Conservation (phyloP, 2,113 vertebrate genomes). For the Hipposideros armiger region DNA sequence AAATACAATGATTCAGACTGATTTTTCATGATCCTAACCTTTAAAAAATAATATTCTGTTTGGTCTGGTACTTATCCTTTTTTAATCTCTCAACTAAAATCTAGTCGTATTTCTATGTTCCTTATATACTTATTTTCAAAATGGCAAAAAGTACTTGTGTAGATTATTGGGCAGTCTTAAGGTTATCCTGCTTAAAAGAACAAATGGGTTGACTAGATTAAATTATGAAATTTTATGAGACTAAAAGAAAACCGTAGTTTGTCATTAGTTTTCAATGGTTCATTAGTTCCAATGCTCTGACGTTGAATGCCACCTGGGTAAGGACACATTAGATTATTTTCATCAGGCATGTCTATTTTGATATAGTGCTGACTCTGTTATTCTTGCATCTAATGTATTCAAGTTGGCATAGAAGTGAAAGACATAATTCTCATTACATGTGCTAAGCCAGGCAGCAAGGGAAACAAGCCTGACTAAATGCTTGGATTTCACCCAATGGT, state of each 20-base stretch:
- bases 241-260: constrained; percentile 66
- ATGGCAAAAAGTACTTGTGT: neutral
- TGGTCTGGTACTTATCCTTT: constrained; percentile 9
- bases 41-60: constrained; percentile 11
- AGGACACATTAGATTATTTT: constrained; percentile 72
- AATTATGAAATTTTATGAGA: constrained; percentile 68
- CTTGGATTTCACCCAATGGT: constrained; percentile 86
- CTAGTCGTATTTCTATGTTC: neutral
- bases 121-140: constrained; percentile 57
- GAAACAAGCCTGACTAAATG: constrained; percentile 85
- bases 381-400: constrained; percentile 83
- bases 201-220: constrained; percentile 65
- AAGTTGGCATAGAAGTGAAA: constrained; percentile 83
- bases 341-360: constrained; percentile 84
- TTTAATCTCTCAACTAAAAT: constrained; percentile 22
- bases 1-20: constrained; percentile 10
- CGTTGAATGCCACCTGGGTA: constrained; percentile 70
- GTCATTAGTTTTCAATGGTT: constrained; percentile 65
- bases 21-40: constrained; percentile 14
- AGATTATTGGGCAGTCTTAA: neutral
- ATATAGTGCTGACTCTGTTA: constrained; percentile 86
- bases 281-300: constrained; percentile 73
- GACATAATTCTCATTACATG: constrained; percentile 85
- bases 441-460: constrained; percentile 86
- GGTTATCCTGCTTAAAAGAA: constrained; percentile 48